These are phyloP conservation scores for Habroteleia sp. DNA, from an alignment of 2,888 invertebrate genomes.

Conservation along the genomic window DNA sequence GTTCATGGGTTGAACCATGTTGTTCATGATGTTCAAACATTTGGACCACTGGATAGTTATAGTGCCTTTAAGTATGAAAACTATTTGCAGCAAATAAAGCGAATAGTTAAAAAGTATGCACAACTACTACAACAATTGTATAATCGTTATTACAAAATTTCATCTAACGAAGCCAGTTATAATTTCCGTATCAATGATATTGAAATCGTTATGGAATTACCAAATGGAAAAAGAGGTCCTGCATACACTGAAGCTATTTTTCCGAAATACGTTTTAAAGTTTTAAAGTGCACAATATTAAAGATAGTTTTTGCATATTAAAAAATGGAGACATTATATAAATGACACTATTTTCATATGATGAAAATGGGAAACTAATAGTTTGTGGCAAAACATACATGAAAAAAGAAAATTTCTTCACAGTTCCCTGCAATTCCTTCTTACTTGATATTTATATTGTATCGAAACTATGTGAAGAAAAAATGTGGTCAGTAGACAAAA, in stretches of 20 bases:
- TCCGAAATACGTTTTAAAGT: too few relatives aligned
- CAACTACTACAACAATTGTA: constrained; percentile 47
- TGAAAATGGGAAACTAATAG: too few relatives aligned
- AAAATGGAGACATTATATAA: constrained; percentile 19
- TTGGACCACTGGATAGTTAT: constrained; percentile 32
- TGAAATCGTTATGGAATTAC: neutral
- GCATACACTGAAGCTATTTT: too few relatives aligned
- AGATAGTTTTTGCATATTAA: constrained; percentile 19
- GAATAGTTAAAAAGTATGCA: constrained; percentile 30
- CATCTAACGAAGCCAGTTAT: neutral
- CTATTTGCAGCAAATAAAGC: constrained; percentile 36
- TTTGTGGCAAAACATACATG: neutral
- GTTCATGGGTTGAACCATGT: constrained; percentile 12
- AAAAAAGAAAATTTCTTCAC: constrained; percentile 12
- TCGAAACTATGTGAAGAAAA: neutral
- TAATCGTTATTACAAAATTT: constrained; percentile 39
- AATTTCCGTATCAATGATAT: neutral
- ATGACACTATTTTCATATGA: constrained; percentile 29
- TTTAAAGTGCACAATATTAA: too few relatives aligned
- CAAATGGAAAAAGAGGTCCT: constrained; percentile 19
- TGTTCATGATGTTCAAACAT: constrained; percentile 21
- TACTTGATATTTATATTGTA: constrained; percentile 1
- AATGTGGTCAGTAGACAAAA: constrained; percentile 1
- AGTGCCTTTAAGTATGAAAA: constrained; percentile 52
- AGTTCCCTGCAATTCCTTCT: constrained; percentile 1